Evolutionary conservation across 1,140 invertebrate genomes (phyloP), one percentile per base, ranked within the genome.

Genomic region (Gonatopus flavifemur): DNA sequence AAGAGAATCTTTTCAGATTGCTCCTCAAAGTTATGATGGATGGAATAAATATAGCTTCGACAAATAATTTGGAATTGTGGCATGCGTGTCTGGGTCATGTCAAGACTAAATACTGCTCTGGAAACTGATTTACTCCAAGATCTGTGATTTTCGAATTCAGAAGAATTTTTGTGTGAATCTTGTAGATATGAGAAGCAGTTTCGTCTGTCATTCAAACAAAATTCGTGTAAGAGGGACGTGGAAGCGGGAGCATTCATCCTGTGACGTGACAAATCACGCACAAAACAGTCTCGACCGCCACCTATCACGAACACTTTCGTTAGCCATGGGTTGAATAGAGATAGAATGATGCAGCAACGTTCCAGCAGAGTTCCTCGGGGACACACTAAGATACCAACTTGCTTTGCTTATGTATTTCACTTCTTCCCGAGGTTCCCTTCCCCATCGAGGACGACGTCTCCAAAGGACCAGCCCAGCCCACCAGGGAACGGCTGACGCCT

Each of bases 151-250:
- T 32, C 18, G 5, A 28, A 52, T 5, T 13, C 15, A 1, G 28
- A 41, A 2, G 20, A 48, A 12, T 55, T 55, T n/a, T 52, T 47
- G 13, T 61, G 59, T 46, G 59, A 61, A 41, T 2, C 59, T 2
- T 61, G 55, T 40, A 24, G 49, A 15, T 25, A 52, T 1, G 55
- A 52, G 12, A 61, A 57, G 30, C 19, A 44, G 3, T 54, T 57
- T 41, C 28, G 44, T 15, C 16, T 49, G 8, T 30, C 48, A 9
- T 59, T 59, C 38, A 37, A 44, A 36, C 20, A 24, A 20, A 8
- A 7, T 12, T 22, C 41, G 19, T 13, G 33, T 24, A 18, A 21
- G 6, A 31, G 22, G 33, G 20, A 28, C 10, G n/a, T n/a, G n/a
- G n/a, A n/a, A n/a, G 37, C 38, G 7, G 53, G 53, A 2, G 51